Evolutionary conservation across 2,888 invertebrate genomes (phyloP).

Genomic region (Diadegma fenestrale): DNA sequence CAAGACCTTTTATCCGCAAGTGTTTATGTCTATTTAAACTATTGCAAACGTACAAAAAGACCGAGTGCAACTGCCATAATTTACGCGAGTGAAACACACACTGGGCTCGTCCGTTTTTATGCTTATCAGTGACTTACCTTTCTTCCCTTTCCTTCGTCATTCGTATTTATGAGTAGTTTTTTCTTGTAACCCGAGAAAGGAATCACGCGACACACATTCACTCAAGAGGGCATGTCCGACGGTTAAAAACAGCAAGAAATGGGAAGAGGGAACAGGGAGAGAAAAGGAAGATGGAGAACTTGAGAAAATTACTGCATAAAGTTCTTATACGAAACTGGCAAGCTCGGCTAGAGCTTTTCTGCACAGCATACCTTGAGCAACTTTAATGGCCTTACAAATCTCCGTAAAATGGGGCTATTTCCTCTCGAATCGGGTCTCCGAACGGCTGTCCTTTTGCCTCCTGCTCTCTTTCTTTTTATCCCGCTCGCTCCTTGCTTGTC

Average conservation of each 20-base stretch:
- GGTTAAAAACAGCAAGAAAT: constrained; percentile 2
- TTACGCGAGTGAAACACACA: constrained; percentile 19
- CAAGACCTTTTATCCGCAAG: not conserved
- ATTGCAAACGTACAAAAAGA: constrained; percentile 27
- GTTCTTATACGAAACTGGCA: constrained; percentile 66
- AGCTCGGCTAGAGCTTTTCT: constrained; percentile 32
- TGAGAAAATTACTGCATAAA: constrained; percentile 68
- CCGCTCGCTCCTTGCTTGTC: constrained; percentile 9
- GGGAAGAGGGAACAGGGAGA: not conserved
- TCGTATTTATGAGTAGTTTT: constrained; percentile 8
- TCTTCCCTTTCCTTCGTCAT: constrained; percentile 33
- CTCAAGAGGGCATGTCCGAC: constrained; percentile 24
- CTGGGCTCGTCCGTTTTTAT: constrained; percentile 22
- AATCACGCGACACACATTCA: constrained; percentile 41
- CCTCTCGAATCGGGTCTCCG: constrained; percentile 69
- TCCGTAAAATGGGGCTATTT: constrained; percentile 76
- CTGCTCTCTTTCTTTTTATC: constrained; percentile 8
- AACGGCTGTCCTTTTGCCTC: constrained; percentile 23
- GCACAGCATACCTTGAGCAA: constrained; percentile 62
- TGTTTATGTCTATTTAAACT: constrained; percentile 4
- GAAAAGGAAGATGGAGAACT: constrained; percentile 47
- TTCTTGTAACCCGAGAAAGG: constrained; percentile 45
- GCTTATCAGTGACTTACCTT: constrained; percentile 37
- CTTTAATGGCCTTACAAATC: constrained; percentile 79
- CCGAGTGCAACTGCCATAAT: constrained; percentile 18